A percentile compares a stretch with the other conserved stretches of the same genome.
Evolutionary conservation across 2,113 vertebrate genomes (phyloP).

Genomic region (Hippolais icterina): DNA sequence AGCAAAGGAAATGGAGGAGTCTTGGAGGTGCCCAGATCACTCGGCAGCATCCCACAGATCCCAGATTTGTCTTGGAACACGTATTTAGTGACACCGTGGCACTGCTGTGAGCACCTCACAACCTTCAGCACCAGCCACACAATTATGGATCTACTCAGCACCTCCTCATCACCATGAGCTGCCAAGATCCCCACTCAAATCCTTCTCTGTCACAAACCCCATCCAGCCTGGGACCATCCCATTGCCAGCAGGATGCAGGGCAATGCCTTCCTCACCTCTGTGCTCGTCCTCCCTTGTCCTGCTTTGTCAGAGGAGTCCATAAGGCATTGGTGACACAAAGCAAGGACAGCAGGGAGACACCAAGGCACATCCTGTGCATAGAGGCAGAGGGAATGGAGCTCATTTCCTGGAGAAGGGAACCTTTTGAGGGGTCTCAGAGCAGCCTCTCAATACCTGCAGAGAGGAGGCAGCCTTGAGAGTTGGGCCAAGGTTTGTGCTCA

Average conservation of each 20-base stretch:
- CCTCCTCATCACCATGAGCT: not conserved
- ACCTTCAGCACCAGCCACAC: not conserved
- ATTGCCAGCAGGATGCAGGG: not conserved
- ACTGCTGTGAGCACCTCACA: not conserved
- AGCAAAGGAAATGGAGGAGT: not conserved
- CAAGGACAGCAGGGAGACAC: not conserved
- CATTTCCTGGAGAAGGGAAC: not conserved
- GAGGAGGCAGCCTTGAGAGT: rapidly evolving
- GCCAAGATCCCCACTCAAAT: not conserved
- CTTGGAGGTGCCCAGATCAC: not conserved
- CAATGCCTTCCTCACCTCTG: not conserved
- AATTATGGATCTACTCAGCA: not conserved
- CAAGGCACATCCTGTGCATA: not conserved
- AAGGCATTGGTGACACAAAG: rapidly evolving
- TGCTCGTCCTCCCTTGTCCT: not conserved
- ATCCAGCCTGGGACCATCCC: not conserved
- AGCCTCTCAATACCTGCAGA: not conserved
- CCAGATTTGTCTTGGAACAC: not conserved
- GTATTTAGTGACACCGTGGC: not conserved
- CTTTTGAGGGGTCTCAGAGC: not conserved
- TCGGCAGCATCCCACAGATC: not conserved
- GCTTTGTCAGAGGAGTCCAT: not conserved
- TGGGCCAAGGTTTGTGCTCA: not conserved
- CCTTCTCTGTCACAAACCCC: not conserved
- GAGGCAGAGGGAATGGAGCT: not conserved